Percentiles rank a stretch among this genome's conserved stretches.
Evolutionary conservation across 2,113 vertebrate genomes (phyloP).

Genomic region (Aplodontia rufa): DNA sequence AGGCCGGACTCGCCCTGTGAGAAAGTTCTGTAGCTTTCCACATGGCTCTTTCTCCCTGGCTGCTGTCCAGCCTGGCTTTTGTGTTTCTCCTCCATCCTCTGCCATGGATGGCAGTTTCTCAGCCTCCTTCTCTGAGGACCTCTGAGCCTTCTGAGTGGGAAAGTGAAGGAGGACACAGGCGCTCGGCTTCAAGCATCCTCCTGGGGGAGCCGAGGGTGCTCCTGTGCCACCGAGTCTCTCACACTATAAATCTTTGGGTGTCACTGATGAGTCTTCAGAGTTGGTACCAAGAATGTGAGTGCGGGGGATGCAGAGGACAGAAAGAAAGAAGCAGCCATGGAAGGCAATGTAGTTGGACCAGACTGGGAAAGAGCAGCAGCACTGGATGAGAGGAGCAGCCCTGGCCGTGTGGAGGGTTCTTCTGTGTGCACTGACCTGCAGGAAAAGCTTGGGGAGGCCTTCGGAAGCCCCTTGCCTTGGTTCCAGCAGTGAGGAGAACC

Average conservation of each 20-base stretch:
- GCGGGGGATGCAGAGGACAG: not conserved
- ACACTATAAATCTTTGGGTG: not conserved
- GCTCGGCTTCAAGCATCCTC: not conserved
- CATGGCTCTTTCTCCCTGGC: too few species aligned
- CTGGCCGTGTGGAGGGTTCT: too few species aligned
- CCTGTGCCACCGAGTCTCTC: not conserved
- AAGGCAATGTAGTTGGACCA: not conserved
- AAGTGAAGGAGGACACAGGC: not conserved
- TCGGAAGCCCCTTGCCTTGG: not conserved
- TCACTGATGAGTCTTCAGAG: not conserved
- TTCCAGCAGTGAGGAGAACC: not conserved
- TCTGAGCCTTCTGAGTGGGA: not conserved
- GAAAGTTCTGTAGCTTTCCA: not conserved
- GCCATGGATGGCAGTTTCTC: not conserved
- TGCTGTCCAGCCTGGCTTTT: not conserved
- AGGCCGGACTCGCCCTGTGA: not conserved
- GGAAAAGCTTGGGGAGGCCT: not conserved
- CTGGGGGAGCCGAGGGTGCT: fast-evolving
- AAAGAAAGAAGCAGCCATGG: not conserved
- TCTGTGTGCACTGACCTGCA: too few species aligned
- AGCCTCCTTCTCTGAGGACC: not conserved
- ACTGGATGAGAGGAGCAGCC: not conserved
- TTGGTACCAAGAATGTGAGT: not conserved
- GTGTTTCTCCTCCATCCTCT: not conserved
- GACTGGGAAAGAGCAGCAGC: not conserved